Evolutionary conservation across 2,888 invertebrate genomes (phyloP), one percentile per base, ranked within the genome.

Genomic region (Ormyrus nitidulus): DNA sequence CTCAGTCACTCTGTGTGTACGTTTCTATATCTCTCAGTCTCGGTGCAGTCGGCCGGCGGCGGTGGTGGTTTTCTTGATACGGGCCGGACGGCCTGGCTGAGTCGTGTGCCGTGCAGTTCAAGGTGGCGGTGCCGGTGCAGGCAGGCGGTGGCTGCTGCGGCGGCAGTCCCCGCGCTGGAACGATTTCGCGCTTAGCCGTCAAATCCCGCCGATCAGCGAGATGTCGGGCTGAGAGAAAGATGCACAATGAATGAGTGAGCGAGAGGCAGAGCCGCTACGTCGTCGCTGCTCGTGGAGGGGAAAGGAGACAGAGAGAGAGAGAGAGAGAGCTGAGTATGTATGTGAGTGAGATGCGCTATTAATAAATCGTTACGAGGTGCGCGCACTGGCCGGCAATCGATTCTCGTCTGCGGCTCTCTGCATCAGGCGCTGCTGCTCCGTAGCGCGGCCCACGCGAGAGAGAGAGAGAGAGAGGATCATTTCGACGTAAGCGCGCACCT

Each of bases 311-410:
- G n/a, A 56, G 6, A 11, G 56, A 56, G 13, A 56, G 11, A 48
- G 68, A 53, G 68, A 59, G 61, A 77, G 68, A 34, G 34, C 3
- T 3, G 34, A 34, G 34, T 34, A 34, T 34, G 34, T 34, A 34
- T 34, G 34, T 34, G 71, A 59, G 61, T 70, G 68, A 58, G 34
- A 79, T 82, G 83, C 80, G 80, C 84, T 87, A 84, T 86, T 85
- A 86, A 86, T 86, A 86, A 86, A 83, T 83, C 77, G 82, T 84
- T 83, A 83, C 82, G 84, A 83, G 81, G 34, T 34, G 34, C 34
- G 34, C 34, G 34, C 82, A 83, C 74, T 76, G 81, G 76, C 83
- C 71, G 79, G 73, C 83, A 82, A 86, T 87, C 86, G 86, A 87
- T 87, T 86, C 83, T 81, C 70, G 77, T 77, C 53, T 79, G 76